Conservation (phyloP, 1,140 invertebrate genomes). For the Nephila pilipes region DNA sequence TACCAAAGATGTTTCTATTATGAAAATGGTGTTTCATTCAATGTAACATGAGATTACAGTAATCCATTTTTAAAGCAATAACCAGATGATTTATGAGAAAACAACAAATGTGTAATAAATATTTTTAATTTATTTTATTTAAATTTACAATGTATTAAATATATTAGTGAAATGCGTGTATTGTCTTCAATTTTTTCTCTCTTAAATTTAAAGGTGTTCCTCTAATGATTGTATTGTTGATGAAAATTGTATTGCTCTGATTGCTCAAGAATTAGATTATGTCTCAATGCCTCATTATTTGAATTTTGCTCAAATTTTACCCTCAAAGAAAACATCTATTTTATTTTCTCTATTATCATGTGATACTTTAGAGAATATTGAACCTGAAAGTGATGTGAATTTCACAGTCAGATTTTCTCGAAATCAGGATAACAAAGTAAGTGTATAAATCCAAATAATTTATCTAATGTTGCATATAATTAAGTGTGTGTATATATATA, state of each 20-base stretch:
- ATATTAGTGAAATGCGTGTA: neutral
- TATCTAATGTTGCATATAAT: no score
- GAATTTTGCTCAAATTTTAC: constrained; percentile 1
- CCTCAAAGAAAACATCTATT: constrained; percentile 14
- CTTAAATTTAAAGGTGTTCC: constrained; percentile 10
- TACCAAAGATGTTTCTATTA: no score
- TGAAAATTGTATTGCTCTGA: constrained; percentile 33
- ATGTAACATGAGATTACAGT: no score
- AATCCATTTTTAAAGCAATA: no score
- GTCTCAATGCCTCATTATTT: constrained; percentile 35
- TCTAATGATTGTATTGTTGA: neutral
- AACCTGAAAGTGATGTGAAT: neutral
- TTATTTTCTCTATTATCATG: constrained; percentile 23
- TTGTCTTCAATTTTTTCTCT: neutral
- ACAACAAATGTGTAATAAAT: no score
- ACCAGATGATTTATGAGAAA: no score
- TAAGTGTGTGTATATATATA: no score
- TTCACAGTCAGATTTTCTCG: constrained; percentile 34
- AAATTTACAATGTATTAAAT: no score
- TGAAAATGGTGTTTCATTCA: no score
- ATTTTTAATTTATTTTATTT: no score
- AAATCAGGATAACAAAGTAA: constrained; percentile 27
- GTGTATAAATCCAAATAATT: no score
- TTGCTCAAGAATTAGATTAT: constrained; percentile 67
- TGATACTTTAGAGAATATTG: neutral